phyloP scores from a whole-genome alignment of 2,113 vertebrate genomes.

The Actenoides lindsayi region DNA sequence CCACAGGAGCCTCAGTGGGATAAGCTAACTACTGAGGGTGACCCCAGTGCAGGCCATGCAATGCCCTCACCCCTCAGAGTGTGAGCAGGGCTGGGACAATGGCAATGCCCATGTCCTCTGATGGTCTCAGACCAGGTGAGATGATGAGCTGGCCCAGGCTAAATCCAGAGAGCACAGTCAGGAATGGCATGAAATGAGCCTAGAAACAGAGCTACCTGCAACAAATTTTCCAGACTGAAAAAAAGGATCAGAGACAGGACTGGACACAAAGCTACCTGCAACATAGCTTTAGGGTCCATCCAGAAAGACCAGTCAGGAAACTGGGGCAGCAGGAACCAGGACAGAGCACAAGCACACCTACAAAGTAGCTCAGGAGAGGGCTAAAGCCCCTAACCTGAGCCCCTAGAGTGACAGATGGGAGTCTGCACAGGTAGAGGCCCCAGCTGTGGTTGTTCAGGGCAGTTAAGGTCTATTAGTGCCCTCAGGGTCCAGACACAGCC shows the following conservation, averaged over 20 bases:
- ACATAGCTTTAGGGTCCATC: background rate
- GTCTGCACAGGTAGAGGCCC: background rate
- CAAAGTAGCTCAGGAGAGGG: accelerated
- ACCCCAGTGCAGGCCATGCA: background rate
- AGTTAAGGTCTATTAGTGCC: background rate
- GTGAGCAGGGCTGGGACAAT: background rate
- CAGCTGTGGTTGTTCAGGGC: background rate
- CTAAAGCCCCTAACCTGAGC: accelerated
- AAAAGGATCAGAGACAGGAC: background rate
- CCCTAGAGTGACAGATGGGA: background rate
- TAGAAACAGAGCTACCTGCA: background rate
- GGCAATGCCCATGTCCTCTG: background rate
- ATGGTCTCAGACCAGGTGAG: background rate
- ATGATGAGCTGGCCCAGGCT: background rate
- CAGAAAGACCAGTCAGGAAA: background rate
- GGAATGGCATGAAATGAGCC: background rate
- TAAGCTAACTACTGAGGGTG: background rate
- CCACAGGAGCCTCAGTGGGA: too few species aligned
- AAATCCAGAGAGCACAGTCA: background rate
- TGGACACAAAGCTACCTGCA: background rate
- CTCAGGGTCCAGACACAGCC: background rate
- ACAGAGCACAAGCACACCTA: background rate
- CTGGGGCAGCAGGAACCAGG: accelerated
- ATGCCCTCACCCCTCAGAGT: background rate
- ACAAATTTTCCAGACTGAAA: background rate